Conservation (phyloP, 2,888 invertebrate species). For the Coenonympha arcania region DNA sequence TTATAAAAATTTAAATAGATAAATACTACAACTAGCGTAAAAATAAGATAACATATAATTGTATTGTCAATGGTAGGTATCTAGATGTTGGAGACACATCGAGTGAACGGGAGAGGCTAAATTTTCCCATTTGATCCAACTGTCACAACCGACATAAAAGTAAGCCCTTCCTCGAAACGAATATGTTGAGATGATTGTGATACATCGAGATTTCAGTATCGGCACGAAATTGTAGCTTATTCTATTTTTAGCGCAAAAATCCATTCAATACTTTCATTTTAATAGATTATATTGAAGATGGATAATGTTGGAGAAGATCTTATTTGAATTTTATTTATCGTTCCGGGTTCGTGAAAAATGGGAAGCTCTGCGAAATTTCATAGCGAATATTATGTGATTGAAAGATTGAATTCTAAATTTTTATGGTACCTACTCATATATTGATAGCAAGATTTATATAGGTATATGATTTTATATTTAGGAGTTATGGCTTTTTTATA, state of each 20-base stretch:
- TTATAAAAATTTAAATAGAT: too few relatives aligned
- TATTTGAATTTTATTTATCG: conserved; percentile 34
- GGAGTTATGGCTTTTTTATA: too few relatives aligned
- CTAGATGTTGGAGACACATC: conserved; percentile 45
- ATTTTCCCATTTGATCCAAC: conserved; percentile 58
- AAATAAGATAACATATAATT: neutral
- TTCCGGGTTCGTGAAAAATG: conserved; percentile 37
- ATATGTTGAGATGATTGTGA: conserved; percentile 27
- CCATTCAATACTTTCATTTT: conserved; percentile 11
- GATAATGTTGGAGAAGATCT: conserved; percentile 23
- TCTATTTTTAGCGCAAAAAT: conserved; percentile 10
- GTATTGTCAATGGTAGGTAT: conserved; percentile 33
- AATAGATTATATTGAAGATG: conserved; percentile 12
- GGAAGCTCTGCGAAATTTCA: conserved; percentile 31
- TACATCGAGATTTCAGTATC: conserved; percentile 9
- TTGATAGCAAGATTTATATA: neutral
- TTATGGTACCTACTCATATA: conserved; percentile 4
- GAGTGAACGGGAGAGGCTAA: conserved; percentile 53
- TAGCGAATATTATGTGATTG: conserved; percentile 32
- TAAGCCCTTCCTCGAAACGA: conserved; percentile 47
- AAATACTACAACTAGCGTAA: too few relatives aligned
- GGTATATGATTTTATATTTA: neutral
- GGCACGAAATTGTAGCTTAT: neutral
- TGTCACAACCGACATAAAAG: conserved; percentile 48
- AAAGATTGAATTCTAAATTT: conserved; percentile 30